Evolutionary conservation across 2,797 vertebrate species (phyloP).

Genomic region (Holocentrus rufus): DNA sequence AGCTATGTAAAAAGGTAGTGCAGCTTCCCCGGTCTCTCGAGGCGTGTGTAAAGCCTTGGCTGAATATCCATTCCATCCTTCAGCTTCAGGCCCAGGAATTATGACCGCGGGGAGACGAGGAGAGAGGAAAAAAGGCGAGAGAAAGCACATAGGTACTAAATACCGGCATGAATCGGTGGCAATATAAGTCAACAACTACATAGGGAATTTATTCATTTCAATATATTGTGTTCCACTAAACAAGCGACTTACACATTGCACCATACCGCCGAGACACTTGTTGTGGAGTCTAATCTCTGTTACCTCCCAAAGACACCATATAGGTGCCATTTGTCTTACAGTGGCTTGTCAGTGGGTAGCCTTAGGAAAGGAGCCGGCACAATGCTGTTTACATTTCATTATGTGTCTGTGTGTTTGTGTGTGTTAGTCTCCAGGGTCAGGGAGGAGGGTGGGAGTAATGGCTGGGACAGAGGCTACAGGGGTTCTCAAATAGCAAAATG

Average conservation of each 20-base stretch:
- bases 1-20: slow-evolving; percentile 36
- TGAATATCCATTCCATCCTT: slow-evolving; percentile 47
- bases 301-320: slow-evolving; percentile 35
- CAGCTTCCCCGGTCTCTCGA: slow-evolving; percentile 40
- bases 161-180: slow-evolving; percentile 36
- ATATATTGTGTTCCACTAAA: slow-evolving; percentile 43
- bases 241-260: slow-evolving; percentile 31
- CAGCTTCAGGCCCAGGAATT: slow-evolving; percentile 42
- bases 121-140: slow-evolving; percentile 30
- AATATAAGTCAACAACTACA: slow-evolving; percentile 52
- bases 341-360: slow-evolving; percentile 13
- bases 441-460: slow-evolving; percentile 5
- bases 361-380: neutral
- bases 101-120: slow-evolving; percentile 49
- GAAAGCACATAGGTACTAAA: slow-evolving; percentile 37
- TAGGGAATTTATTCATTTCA: slow-evolving; percentile 51
- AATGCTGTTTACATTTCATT: neutral
- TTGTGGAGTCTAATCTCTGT: slow-evolving; percentile 43
- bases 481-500: slow-evolving; percentile 40
- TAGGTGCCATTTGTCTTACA: slow-evolving; percentile 41
- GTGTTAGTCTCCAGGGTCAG: slow-evolving; percentile 5
- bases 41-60: slow-evolving; percentile 33
- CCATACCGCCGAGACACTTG: slow-evolving; percentile 47
- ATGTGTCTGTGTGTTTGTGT: slow-evolving; percentile 12
- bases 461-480: slow-evolving; percentile 9